These are phyloP conservation scores for Todus mexicanus DNA, from an alignment of 2,797 vertebrate genomes.

Conservation along the genomic window DNA sequence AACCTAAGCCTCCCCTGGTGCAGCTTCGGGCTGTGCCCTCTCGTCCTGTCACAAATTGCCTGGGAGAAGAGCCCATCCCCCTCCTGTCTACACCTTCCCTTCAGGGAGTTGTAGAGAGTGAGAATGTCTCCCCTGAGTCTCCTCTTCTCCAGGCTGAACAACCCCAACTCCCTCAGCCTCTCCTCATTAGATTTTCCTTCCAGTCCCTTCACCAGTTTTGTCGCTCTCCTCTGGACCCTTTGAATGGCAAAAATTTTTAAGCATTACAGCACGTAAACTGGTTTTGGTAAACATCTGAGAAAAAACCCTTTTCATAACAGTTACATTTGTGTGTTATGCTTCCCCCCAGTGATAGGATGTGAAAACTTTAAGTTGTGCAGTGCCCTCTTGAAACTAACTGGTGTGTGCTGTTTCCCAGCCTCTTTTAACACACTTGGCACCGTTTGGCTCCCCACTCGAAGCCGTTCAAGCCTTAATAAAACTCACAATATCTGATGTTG, in stretches of 20 bases:
- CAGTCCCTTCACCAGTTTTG: no score
- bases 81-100: no score
- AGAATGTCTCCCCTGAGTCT: no score
- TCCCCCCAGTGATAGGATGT: not conserved
- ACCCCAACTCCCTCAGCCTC: no score
- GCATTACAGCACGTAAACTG: not conserved
- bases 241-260: not conserved
- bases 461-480: accelerated
- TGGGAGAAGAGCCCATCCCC: no score
- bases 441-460: accelerated
- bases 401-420: not conserved
- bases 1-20: no score
- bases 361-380: not conserved
- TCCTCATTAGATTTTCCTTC: no score
- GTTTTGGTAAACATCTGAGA: not conserved
- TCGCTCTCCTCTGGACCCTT: no score
- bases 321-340: accelerated
- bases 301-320: accelerated
- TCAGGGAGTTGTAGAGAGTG: no score
- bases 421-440: not conserved
- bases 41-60: no score
- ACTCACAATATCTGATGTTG: not conserved
- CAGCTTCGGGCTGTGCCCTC: no score
- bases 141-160: no score
- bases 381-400: not conserved